A percentile compares a stretch with the other conserved stretches of the same genome.
Evolutionary conservation across 2,888 invertebrate species (phyloP).

Genomic region (Chrysina gloriosa): DNA sequence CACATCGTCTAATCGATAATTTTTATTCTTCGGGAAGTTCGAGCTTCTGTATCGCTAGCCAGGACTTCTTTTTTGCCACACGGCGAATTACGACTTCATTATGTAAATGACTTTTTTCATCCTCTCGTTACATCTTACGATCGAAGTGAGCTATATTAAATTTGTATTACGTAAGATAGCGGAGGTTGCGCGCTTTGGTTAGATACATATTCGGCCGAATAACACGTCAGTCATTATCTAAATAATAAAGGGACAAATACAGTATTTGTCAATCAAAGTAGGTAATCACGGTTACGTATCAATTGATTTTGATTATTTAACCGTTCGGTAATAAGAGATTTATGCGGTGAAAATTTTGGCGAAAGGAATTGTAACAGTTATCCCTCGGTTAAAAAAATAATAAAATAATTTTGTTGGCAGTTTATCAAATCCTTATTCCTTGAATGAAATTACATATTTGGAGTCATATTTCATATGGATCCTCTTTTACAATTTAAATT

Average conservation of each 20-base stretch:
- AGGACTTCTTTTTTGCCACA: background rate
- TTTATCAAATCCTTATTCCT: too few species aligned
- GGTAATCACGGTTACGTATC: slow-evolving; percentile 11
- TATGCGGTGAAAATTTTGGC: too few species aligned
- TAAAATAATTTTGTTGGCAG: too few species aligned
- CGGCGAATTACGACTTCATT: slow-evolving; percentile 2
- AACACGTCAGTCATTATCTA: slow-evolving; percentile 15
- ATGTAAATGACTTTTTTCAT: background rate
- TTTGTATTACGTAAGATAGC: slow-evolving; percentile 1
- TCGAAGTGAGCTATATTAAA: background rate
- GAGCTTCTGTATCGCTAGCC: background rate
- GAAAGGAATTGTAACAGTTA: too few species aligned
- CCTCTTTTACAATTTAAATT: too few species aligned
- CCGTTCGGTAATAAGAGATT: background rate
- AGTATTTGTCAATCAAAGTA: background rate
- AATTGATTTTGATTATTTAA: slow-evolving; percentile 9
- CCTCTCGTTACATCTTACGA: background rate
- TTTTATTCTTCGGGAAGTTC: background rate
- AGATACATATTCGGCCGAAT: background rate
- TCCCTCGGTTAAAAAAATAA: too few species aligned
- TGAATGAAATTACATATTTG: too few species aligned
- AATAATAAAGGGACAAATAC: slow-evolving; percentile 3
- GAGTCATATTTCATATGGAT: too few species aligned
- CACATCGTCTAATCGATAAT: background rate
- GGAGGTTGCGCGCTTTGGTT: background rate